phyloP scores from a whole-genome alignment of 2,888 invertebrate species.

The Zaprionus obscuricornis region DNA sequence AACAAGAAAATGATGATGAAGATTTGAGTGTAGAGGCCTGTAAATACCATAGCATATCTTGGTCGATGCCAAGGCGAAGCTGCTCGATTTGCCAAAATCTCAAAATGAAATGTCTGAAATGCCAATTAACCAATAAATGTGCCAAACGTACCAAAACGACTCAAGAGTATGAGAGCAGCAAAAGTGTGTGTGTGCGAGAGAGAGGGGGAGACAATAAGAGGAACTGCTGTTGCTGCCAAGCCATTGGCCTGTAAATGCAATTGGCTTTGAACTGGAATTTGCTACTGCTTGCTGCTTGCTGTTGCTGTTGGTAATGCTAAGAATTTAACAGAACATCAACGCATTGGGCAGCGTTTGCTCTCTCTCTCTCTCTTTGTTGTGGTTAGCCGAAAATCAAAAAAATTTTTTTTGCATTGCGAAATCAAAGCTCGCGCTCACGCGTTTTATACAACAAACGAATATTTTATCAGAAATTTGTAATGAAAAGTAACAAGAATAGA shows the following conservation, averaged over 20 bases:
- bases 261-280: conserved; percentile 27
- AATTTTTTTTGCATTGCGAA: conserved; percentile 12
- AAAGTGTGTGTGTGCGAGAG: not conserved
- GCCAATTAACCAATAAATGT: conserved; percentile 63
- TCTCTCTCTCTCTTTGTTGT: conserved; percentile 26
- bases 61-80: no score
- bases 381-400: conserved; percentile 43
- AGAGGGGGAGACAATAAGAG: conserved; percentile 5
- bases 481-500: no score
- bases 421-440: conserved; percentile 36
- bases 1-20: no score
- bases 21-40: no score
- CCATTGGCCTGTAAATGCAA: conserved; percentile 20
- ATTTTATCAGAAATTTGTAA: conserved; percentile 22
- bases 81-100: conserved; percentile 5
- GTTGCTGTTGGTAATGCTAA: conserved; percentile 36
- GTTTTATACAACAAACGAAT: conserved; percentile 48
- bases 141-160: not conserved
- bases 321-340: conserved; percentile 47
- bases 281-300: not conserved
- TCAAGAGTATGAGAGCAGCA: no score
- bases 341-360: conserved; percentile 1
- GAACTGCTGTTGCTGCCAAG: no score
- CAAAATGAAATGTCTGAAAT: conserved; percentile 51
- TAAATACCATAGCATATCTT: no score